phyloP scores from a whole-genome alignment of 2,888 invertebrate genomes.

The Clostera curtula region DNA sequence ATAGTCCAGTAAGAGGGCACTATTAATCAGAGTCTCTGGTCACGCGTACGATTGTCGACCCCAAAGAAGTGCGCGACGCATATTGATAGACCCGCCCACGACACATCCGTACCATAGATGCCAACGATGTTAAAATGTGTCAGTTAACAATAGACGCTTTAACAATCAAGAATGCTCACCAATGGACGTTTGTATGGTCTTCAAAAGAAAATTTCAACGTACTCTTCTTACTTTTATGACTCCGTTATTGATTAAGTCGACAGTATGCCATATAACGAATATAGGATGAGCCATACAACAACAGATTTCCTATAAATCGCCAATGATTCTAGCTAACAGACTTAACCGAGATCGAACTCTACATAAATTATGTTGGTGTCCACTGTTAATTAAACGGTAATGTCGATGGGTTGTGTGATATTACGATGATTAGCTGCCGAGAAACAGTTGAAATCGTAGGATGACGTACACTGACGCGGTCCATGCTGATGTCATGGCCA shows the following conservation, averaged over 20 bases:
- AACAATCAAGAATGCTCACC: conserved; percentile 11
- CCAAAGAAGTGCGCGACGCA: conserved; percentile 40
- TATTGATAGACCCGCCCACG: conserved; percentile 56
- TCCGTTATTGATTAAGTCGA: too few species aligned
- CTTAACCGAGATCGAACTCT: too few species aligned
- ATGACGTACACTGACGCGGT: conserved; percentile 60
- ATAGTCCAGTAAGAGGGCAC: conserved; percentile 49
- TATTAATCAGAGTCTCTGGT: conserved; percentile 52
- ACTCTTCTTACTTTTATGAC: too few species aligned
- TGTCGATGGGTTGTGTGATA: conserved; percentile 47
- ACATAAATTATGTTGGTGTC: too few species aligned
- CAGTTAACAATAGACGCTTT: conserved; percentile 23
- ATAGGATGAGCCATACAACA: too few species aligned
- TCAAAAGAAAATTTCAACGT: too few species aligned
- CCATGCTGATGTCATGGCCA: conserved; percentile 59
- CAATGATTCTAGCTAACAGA: too few species aligned
- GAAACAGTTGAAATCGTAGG: conserved; percentile 42
- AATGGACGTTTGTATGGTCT: conserved; percentile 25
- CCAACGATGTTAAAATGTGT: conserved; percentile 36
- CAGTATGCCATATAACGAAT: too few species aligned
- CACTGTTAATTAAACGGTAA: too few species aligned
- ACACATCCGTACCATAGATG: conserved; percentile 37
- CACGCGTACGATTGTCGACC: conserved; percentile 51
- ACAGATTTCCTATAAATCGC: too few species aligned
- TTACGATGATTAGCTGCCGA: conserved; percentile 44